These are phyloP conservation scores for Sebastes hopkinsi DNA, from an alignment of 2,797 vertebrate species.

Conservation along the genomic window DNA sequence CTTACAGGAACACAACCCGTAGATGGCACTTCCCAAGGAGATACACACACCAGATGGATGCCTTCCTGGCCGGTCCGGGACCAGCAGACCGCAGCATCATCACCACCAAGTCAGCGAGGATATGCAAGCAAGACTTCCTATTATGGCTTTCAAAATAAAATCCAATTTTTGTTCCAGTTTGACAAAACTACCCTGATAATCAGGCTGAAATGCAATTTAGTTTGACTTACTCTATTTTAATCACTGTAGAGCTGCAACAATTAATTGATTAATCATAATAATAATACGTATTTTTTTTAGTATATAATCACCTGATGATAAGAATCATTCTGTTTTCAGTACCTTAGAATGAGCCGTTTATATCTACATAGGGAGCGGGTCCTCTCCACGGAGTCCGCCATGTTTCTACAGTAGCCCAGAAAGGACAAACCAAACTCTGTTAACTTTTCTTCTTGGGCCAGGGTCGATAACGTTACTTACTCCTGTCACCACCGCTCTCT, in stretches of 20 bases:
- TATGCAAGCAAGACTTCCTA: neutral
- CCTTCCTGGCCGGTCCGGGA: slow-evolving; percentile 73
- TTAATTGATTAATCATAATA: too few relatives aligned
- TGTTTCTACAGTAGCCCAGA: too few relatives aligned
- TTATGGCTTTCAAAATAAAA: slow-evolving; percentile 43
- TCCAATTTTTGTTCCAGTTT: neutral
- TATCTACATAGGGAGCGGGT: too few relatives aligned
- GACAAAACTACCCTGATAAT: neutral
- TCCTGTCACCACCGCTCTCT: too few relatives aligned
- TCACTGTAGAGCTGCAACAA: neutral
- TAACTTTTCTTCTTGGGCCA: too few relatives aligned
- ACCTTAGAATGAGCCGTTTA: too few relatives aligned
- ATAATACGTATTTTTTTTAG: too few relatives aligned
- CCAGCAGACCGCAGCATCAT: slow-evolving; percentile 77
- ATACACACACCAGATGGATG: slow-evolving; percentile 75
- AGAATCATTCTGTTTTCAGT: too few relatives aligned
- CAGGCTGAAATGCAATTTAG: neutral
- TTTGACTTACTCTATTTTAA: neutral
- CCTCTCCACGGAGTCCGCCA: too few relatives aligned
- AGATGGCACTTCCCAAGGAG: slow-evolving; percentile 64
- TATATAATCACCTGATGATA: too few relatives aligned
- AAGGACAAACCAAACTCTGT: too few relatives aligned
- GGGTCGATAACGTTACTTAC: too few relatives aligned
- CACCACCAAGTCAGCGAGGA: slow-evolving; percentile 17
- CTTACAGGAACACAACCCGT: slow-evolving; percentile 46